Conservation (phyloP, 2,797 vertebrate genomes). For the Cynodonichthys magdalenae region DNA sequence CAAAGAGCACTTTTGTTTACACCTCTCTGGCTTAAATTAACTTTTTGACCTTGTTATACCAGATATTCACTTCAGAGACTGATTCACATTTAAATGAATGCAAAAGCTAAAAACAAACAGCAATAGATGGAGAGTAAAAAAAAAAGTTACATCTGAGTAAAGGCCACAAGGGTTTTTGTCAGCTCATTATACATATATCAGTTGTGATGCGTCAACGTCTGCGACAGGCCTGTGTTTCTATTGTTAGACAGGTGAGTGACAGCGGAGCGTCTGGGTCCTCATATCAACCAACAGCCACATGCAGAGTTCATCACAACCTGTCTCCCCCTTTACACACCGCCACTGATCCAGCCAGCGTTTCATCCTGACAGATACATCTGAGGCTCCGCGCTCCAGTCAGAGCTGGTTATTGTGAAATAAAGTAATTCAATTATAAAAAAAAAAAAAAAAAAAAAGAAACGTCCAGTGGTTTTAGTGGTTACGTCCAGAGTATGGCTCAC, state of each 20-base stretch:
- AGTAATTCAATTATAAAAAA: neutral
- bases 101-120: constrained; percentile 13
- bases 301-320: constrained; percentile 64
- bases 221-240: constrained; percentile 47
- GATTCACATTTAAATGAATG: constrained; percentile 22
- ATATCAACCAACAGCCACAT: constrained; percentile 58
- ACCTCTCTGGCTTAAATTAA: neutral
- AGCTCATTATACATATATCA: constrained; percentile 39
- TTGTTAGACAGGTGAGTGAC: constrained; percentile 64
- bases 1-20: constrained; percentile 24
- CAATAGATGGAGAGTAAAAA: constrained; percentile 2
- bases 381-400: constrained; percentile 35
- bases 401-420: constrained; percentile 24
- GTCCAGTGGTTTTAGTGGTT: neutral
- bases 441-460: neutral
- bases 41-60: constrained; percentile 9
- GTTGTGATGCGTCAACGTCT: constrained; percentile 36
- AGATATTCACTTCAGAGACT: constrained; percentile 9
- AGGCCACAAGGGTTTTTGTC: constrained; percentile 48
- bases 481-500: too few species aligned
- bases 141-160: constrained; percentile 26
- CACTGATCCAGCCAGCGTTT: constrained; percentile 49
- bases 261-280: constrained; percentile 41
- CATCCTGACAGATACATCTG: constrained; percentile 52
- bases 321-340: constrained; percentile 51